Conservation (phyloP, 1,140 invertebrate genomes). For the Zaprionus taronus region DNA sequence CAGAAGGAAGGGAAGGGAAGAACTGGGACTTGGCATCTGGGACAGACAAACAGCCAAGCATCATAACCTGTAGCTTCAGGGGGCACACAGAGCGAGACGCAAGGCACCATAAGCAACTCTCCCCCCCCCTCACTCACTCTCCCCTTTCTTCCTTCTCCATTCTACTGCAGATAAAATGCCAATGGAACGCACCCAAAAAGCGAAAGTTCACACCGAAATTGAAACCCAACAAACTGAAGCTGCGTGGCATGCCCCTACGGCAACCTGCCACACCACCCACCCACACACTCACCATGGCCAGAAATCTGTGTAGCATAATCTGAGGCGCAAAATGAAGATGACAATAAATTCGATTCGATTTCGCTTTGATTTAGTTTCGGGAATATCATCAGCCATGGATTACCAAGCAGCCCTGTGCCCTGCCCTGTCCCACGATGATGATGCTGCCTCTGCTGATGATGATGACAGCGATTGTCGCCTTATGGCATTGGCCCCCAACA, state of each 20-base stretch:
- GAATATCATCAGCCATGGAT: conserved; percentile 79
- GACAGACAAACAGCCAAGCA: conserved; percentile 45
- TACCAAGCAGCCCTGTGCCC: conserved; percentile 48
- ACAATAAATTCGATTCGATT: conserved; percentile 83
- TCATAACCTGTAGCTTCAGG: conserved; percentile 81
- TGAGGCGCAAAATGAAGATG: conserved; percentile 80
- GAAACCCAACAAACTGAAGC: conserved; percentile 64
- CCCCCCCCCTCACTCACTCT: not conserved
- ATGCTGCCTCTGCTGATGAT: conserved; percentile 49
- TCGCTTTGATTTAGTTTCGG: conserved; percentile 81
- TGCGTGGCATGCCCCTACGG: conserved; percentile 13
- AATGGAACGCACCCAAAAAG: conserved; percentile 47
- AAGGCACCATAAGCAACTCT: conserved; percentile 9
- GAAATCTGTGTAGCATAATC: conserved; percentile 74
- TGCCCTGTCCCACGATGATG: not conserved
- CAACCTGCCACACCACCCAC: not conserved
- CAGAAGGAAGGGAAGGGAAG: not conserved
- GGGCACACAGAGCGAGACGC: conserved; percentile 47
- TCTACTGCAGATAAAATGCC: conserved; percentile 27
- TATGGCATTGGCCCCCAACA: conserved; percentile 52
- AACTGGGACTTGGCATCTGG: not conserved
- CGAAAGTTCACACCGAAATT: conserved; percentile 80
- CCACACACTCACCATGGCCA: not conserved
- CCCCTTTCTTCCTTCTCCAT: too few relatives aligned
- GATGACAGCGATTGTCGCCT: conserved; percentile 75